Evolutionary conservation across 2,797 vertebrate species (phyloP), one percentile per base, ranked within the genome.

Genomic region (Cottoperca gobio): DNA sequence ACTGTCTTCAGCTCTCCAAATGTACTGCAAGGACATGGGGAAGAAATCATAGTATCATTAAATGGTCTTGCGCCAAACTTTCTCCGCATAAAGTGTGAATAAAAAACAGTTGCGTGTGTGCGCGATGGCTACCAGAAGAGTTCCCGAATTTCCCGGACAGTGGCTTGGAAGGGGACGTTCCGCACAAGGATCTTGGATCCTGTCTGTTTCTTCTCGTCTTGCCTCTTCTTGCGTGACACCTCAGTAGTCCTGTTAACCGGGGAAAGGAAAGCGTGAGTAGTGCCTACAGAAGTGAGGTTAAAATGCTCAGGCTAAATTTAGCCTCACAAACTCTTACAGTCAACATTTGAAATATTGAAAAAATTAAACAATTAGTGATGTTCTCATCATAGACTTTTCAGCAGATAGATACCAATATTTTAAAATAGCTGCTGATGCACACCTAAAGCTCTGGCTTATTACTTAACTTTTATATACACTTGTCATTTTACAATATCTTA

Each of bases 1-100:
- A 98, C 96, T 0, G 96, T 98, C 89, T 99, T 99, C 84, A 99
- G 90, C 89, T 99, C 98, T 62, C 98, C 98, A 61, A 99, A 99
- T 5, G 97, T 98, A 88, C 98, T 99, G 78, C n/a, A 42, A 59
- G 54, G 55, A 76, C 14, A 70, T 5, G 57, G 9, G 43, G n/a
- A 78, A 3, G 1, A 75, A 60, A 62, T 53, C 0, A 0, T 2
- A n/a, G 8, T 17, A 64, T 80, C 53, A 84, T 40, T 58, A 21
- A 67, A 67, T 26, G 0, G 57, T 35, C 10, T 62, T 0, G 0
- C 3, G 70, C 2, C 2, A 10, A 26, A 37, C 2, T 1, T 64
- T 35, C 23, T 39, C 6, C 2, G 65, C 17, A 8, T 6, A 48
- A 1, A 39, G 1, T 2, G 19, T 46, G 1, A 76, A 53, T 13